Evolutionary conservation across 2,888 invertebrate species (phyloP), one percentile per base, ranked within the genome.

Genomic region (Ormyrus pomaceus): DNA sequence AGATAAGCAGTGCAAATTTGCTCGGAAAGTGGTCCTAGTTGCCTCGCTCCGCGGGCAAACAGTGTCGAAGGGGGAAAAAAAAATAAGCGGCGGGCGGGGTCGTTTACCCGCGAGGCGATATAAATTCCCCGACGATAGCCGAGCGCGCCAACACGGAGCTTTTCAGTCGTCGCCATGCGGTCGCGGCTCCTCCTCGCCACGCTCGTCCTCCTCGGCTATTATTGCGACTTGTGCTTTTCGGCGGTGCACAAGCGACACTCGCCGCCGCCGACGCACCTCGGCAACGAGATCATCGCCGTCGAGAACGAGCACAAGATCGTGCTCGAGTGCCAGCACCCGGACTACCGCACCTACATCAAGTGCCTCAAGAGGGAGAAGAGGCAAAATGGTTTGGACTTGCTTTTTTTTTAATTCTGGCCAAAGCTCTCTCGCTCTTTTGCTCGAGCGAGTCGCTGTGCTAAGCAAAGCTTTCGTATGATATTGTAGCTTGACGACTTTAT

Each of bases 1-100:
- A 19, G 88, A 88, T 88, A 88, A 88, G 87, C 84, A 86, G 86
- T 85, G 87, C 83, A 88, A 87, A 88, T 87, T 87, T 88, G 85
- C 78, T 84, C 81, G 77, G 82, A 77, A 77, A 70, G 77, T 74
- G 19, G 19, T 19, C 58, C 10, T 50, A 59, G 48, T 8, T 51
- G 6, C n/a, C 59, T 62, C 58, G 50, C 55, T 11, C 55, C 55
- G 9, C 34, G 13, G 59, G 69, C 62, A 69, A 72, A 72, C 65
- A 69, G 19, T 55, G 46, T 53, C 19, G 59, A 19, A 13, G 19
- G 53, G 34, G 48, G n/a, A 59, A 62, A 62, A 55, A 77, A 75
- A 75, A 70, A 65, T n/a, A n/a, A 58, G n/a, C 9, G 59, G 46
- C 45, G 0, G 5, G 53, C 51, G 13, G 53, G 81, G 81, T 81